phyloP scores from a whole-genome alignment of 2,797 vertebrate species.

The Tapera naevia region DNA sequence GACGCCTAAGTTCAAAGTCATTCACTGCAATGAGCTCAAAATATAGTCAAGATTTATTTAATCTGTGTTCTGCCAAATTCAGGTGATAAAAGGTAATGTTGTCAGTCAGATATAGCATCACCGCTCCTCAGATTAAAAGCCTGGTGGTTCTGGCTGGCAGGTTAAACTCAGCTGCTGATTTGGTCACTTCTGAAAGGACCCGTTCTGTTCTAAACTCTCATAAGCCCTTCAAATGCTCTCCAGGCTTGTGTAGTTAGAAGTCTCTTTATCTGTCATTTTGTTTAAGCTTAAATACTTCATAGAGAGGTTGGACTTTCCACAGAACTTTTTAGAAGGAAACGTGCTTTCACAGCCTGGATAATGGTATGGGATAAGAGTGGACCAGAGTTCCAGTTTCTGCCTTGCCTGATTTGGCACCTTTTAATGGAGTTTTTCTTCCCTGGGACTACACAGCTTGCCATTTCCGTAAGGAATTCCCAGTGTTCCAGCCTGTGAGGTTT shows the following conservation, averaged over 20 bases:
- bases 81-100: background rate
- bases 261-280: conserved; percentile 4
- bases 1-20: background rate
- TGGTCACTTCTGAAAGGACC: background rate
- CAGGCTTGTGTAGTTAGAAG: background rate
- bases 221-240: background rate
- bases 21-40: background rate
- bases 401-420: background rate
- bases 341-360: background rate
- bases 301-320: background rate
- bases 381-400: background rate
- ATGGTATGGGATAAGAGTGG: background rate
- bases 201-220: background rate
- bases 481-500: background rate
- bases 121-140: background rate
- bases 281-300: background rate
- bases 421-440: background rate
- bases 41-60: background rate
- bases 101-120: background rate
- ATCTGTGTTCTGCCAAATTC: background rate
- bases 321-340: background rate
- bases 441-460: background rate
- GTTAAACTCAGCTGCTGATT: background rate
- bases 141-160: background rate
- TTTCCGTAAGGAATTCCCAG: background rate